Evolutionary conservation across 2,113 vertebrate species (phyloP), one percentile per base, ranked within the genome.

Genomic region (Dasypus novemcinctus): DNA sequence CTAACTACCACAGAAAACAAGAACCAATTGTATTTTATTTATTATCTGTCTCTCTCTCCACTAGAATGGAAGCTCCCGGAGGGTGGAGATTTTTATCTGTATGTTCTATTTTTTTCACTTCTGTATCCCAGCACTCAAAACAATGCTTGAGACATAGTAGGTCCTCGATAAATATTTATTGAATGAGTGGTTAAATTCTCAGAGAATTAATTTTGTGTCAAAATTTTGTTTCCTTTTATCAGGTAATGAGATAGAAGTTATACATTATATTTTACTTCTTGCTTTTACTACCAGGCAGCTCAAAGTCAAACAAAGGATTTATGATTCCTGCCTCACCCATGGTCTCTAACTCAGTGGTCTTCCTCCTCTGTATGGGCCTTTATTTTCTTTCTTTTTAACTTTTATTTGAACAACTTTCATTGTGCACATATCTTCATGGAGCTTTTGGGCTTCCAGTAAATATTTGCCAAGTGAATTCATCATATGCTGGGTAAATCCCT

Each of bases 371-470:
- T 11, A 4, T 29, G 54, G 17, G 4, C 59, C 85, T 82, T 57
- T 9, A 29, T 25, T 23, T 36, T 29, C 63, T 23, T 90, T n/a
- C 33, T 41, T 59, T 75, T 79, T 76, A 79, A 75, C 64, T 87
- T 92, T 71, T 33, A 80, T 90, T 84, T 90, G 71, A 63, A 91
- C 66, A 88, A 52, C 25, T 88, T 85, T 59, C 11, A 49, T 49
- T 71, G 3, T 61, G 27, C 25, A 3, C 36, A 8, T 59, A 0
- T 68, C 54, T 75, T 14, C 57, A 4, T 64, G 36, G 49, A 75
- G 38, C 68, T 93, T 96, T 69, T 31, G 36, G 33, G 27, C 17
- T 95, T 68, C 64, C 5, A 11, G 31, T 52, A 92, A 84, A 66
- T 90, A 54, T 95, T 95, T 92, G 80, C 7, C n/a, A 38, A 52